A percentile compares a stretch with the other conserved stretches of the same genome.
phyloP scores from a whole-genome alignment of 2,888 invertebrate genomes.

The Euzetes globulus region DNA sequence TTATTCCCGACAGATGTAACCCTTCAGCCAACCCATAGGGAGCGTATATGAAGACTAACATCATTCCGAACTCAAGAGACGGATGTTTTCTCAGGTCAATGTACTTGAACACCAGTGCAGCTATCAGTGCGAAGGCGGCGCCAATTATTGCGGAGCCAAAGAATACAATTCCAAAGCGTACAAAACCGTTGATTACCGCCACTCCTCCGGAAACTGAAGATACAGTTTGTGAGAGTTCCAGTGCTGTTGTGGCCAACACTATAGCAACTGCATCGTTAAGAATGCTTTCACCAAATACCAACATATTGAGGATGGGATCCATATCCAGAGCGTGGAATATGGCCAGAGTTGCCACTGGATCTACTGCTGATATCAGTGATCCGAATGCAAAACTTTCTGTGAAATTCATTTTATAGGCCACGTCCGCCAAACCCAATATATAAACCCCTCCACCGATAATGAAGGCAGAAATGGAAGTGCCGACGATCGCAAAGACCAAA shows the following conservation, averaged over 20 bases:
- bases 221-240: slow-evolving; percentile 45
- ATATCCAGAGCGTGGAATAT: slow-evolving; percentile 96
- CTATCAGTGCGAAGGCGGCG: slow-evolving; percentile 83
- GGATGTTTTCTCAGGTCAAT: slow-evolving; percentile 94
- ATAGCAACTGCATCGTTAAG: slow-evolving; percentile 98
- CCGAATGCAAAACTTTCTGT: slow-evolving; percentile 98
- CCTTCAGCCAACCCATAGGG: slow-evolving; percentile 98
- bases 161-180: slow-evolving; percentile 88
- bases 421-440: slow-evolving; percentile 63
- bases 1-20: slow-evolving; percentile 88
- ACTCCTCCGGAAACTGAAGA: slow-evolving; percentile 62
- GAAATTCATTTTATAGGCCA: slow-evolving; percentile 81
- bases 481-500: slow-evolving; percentile 91
- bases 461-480: slow-evolving; percentile 92
- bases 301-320: slow-evolving; percentile 96
- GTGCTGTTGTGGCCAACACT: slow-evolving; percentile 70
- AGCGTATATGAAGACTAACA: slow-evolving; percentile 95
- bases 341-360: slow-evolving; percentile 97
- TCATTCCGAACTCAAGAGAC: slow-evolving; percentile 94
- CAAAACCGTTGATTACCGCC: slow-evolving; percentile 75
- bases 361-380: slow-evolving; percentile 89
- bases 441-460: slow-evolving; percentile 95
- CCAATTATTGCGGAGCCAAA: slow-evolving; percentile 97
- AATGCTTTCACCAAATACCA: slow-evolving; percentile 93
- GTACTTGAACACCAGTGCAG: slow-evolving; percentile 74